Conservation (phyloP, 2,888 invertebrate genomes). For the Charanyca ferruginea region DNA sequence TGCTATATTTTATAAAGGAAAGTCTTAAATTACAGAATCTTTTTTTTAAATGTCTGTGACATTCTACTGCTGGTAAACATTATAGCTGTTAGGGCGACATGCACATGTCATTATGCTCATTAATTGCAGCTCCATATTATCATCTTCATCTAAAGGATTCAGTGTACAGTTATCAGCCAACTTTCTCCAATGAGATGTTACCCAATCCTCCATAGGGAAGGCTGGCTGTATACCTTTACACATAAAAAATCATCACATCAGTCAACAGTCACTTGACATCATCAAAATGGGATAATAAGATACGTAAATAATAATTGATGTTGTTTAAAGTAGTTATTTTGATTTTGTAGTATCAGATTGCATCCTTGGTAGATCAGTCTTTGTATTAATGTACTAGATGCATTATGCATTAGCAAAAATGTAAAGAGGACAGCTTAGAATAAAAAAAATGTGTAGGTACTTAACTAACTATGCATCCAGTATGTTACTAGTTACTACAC, state of each 20-base stretch:
- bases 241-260: conserved; percentile 6
- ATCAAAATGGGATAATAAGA: conserved; percentile 18
- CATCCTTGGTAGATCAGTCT: not conserved
- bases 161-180: conserved; percentile 31
- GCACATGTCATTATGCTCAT: conserved; percentile 8
- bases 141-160: not conserved
- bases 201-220: conserved; percentile 14
- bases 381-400: not conserved
- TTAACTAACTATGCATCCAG: not conserved
- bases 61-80: not conserved
- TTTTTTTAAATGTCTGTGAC: not conserved
- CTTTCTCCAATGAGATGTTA: conserved; percentile 7
- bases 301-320: conserved; percentile 9
- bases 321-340: conserved; percentile 8
- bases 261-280: conserved; percentile 1
- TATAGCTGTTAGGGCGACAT: not conserved
- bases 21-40: no score
- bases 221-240: conserved; percentile 22
- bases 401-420: no score
- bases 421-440: no score
- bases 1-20: no score
- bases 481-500: not conserved
- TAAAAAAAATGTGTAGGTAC: no score
- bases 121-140: conserved; percentile 18
- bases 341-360: conserved; percentile 4